Evolutionary conservation across 2,797 vertebrate genomes (phyloP), one percentile per base, ranked within the genome.

Genomic region (Tokudaia muenninki): DNA sequence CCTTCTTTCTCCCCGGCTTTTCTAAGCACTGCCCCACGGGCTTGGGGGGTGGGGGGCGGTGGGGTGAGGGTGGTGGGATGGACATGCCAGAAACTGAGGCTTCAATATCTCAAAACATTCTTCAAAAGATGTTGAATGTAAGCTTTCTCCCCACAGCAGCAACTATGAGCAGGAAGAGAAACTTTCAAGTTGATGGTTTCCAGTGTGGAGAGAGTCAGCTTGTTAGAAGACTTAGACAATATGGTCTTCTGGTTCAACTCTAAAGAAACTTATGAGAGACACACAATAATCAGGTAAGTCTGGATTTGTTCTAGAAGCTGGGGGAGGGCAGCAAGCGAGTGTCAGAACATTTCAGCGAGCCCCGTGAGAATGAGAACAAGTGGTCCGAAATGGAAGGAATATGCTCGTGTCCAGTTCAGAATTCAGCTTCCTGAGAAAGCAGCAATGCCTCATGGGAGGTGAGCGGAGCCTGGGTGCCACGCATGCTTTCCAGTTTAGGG

Each of bases 291-390:
- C 55, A 47, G 44, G 11, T 31, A 31, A 65, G 55, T 70, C 50
- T 59, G 44, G 44, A n/a, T 78, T 41, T 44, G 24, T 41, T 50
- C 63, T 91, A 10, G 59, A 81, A 91, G 78, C 31, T 34, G 17
- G 21, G 21, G 31, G 37, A 63, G 14, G 61, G 55, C 26, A 16
- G 87, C 55, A 59, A 67, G 79, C 13, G 55, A 24, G 47, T 6
- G 63, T n/a, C 61, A 59, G n/a, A 57, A 63, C 31, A 61, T 2
- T 14, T 74, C 11, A 84, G 83, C 90, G 75, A 41, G 59, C 13
- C 90, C 77, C 47, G 17, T 92, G 52, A 83, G 12, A 65, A 17
- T 61, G 75, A 77, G 84, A 70, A 90, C 81, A 57, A 87, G 70
- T 29, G 29, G n/a, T 55, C 61, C n/a, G 55, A 50, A 52, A 61